Conservation (phyloP, 2,113 vertebrate species). For the Talpa occidentalis region DNA sequence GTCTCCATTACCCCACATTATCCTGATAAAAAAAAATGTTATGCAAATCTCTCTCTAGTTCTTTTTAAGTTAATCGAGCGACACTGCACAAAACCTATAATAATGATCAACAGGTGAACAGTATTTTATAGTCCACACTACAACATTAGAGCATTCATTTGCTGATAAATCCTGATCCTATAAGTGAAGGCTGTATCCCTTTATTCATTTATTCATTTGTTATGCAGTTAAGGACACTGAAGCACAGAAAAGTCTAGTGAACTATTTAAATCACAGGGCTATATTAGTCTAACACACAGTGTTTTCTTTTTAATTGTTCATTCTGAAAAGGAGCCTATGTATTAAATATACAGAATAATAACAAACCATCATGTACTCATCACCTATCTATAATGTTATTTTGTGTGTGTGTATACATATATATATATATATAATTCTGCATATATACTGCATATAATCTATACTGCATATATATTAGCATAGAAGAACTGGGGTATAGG, state of each 20-base stretch:
- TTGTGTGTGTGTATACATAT: no score
- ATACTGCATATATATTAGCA: no score
- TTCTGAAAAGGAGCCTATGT: background rate
- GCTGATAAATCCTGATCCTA: background rate
- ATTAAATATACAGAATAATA: background rate
- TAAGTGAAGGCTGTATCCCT: background rate
- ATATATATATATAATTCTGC: no score
- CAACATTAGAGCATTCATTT: slow-evolving; percentile 32
- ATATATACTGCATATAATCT: no score
- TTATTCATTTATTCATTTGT: background rate
- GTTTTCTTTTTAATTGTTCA: background rate
- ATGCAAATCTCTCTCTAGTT: background rate
- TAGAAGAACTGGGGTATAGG: no score
- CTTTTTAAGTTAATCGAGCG: slow-evolving; percentile 32
- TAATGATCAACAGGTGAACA: slow-evolving; percentile 15
- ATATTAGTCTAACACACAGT: background rate
- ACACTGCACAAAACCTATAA: slow-evolving; percentile 37
- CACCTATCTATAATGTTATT: background rate
- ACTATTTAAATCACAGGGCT: background rate
- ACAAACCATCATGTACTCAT: background rate
- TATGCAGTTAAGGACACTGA: background rate
- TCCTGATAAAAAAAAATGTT: background rate
- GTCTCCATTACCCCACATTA: background rate
- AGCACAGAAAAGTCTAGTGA: background rate
- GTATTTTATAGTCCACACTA: background rate